These are phyloP conservation scores for Euproctis similis DNA, from an alignment of 2,888 invertebrate species.

Conservation along the genomic window DNA sequence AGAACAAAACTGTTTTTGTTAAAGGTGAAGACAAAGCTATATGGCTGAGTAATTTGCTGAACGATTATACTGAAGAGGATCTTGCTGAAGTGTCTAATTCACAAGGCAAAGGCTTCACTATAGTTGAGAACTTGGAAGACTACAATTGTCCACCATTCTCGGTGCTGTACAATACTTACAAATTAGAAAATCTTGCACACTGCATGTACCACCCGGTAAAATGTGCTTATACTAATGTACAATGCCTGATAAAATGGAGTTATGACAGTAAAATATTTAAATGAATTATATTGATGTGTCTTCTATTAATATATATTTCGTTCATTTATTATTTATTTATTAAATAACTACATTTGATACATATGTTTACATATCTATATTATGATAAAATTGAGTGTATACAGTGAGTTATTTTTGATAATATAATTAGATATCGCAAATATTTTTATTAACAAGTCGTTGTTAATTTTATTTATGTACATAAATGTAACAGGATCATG, in stretches of 20 bases:
- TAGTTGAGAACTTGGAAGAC: conserved; percentile 3
- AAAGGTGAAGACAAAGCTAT: not conserved
- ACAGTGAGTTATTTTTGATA: no score
- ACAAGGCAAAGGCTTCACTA: no score
- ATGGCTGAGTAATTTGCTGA: not conserved
- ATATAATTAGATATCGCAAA: no score
- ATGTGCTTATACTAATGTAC: conserved; percentile 4
- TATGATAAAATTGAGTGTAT: no score
- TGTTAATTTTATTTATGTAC: no score
- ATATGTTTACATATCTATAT: no score
- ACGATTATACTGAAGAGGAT: not conserved
- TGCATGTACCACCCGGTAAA: conserved; percentile 1
- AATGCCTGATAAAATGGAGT: conserved; percentile 2
- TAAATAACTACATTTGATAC: no score
- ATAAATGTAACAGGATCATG: no score
- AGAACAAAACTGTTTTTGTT: not conserved
- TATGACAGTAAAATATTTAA: conserved; percentile 1
- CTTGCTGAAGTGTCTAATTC: no score
- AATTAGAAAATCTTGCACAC: not conserved
- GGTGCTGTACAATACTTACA: conserved; percentile 1
- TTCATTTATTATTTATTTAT: no score
- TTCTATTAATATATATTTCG: no score
- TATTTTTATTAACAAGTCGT: no score
- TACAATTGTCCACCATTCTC: conserved; percentile 2
- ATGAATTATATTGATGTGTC: not conserved